These are phyloP conservation scores for Alethe castanea DNA, from an alignment of 2,113 vertebrate species.

Conservation along the genomic window DNA sequence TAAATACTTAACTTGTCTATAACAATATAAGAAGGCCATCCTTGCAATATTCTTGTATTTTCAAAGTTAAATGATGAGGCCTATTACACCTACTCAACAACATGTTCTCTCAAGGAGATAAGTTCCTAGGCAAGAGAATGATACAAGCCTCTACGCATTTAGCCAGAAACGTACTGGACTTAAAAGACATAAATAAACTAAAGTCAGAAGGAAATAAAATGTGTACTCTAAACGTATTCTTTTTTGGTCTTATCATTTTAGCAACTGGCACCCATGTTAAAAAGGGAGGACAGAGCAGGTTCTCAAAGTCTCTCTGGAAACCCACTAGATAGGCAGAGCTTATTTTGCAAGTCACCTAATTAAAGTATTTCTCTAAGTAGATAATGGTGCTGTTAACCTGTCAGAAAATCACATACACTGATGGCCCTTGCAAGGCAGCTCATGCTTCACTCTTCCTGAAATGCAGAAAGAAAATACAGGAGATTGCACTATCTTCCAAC, in stretches of 20 bases:
- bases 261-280: background rate
- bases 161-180: background rate
- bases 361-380: background rate
- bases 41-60: background rate
- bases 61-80: background rate
- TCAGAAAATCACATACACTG: background rate
- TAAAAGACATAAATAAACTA: background rate
- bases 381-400: background rate
- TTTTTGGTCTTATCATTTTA: background rate
- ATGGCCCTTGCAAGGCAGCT: background rate
- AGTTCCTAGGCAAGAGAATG: background rate
- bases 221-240: background rate
- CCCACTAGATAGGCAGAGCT: background rate
- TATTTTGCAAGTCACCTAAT: background rate
- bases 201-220: constrained; percentile 12
- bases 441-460: background rate
- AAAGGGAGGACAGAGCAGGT: background rate
- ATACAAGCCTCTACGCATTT: background rate
- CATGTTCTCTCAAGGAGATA: background rate
- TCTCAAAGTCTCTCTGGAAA: background rate
- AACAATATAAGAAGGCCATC: background rate
- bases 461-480: background rate
- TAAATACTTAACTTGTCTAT: background rate
- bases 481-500: background rate
- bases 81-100: background rate